Base-by-base conservation (phyloP, 2,888 invertebrate genomes). In the Tenthredo notha region DNA sequence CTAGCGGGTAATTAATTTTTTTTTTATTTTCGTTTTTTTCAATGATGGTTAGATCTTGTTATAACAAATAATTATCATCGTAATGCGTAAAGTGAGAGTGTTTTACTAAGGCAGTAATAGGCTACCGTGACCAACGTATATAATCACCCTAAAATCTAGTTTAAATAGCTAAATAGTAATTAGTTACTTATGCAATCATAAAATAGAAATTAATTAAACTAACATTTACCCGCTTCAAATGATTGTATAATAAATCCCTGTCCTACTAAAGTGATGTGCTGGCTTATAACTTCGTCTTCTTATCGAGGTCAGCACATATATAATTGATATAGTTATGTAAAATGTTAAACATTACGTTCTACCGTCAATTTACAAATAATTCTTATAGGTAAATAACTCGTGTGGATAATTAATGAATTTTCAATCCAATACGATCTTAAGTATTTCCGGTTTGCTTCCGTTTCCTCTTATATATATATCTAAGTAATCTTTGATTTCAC, bases 231-330 rank as follows among this genome's bases (percentile, higher is more conserved):
- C 74, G 25, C 43, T 74, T 74, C 12, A 74, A 43, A 40, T 74
- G 25, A 40, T 74, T 47, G 21, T 15, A 21, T 43, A 43, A 74
- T 74, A 47, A 74, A 74, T 74, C 74, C 25, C 21, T 74, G 74
- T 47, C 74, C 74, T 21, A 43, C 74, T 74, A 33, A 67, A 18
- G 67, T 67, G 67, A 29, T 67, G 25, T 61, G 33, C 33, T 67
- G 33, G 18, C 67, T 67, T 1, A 33, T 15, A 7, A 33, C 33
- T 67, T 12, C 25, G 3, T 29, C 15, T 12, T 33, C 21, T n/a
- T n/a, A 74, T 74, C 29, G 74, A 74, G 74, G 74, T 43, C 74
- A 74, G 74, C 47, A 33, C 18, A 33, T 15, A 33, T 21, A 43
- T 47, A 74, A 4, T 21, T 25, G 7, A 25, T 74, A 21, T 2